Base-by-base conservation (phyloP, 2,888 invertebrate genomes). In the Cryptocheilus praepositus region DNA sequence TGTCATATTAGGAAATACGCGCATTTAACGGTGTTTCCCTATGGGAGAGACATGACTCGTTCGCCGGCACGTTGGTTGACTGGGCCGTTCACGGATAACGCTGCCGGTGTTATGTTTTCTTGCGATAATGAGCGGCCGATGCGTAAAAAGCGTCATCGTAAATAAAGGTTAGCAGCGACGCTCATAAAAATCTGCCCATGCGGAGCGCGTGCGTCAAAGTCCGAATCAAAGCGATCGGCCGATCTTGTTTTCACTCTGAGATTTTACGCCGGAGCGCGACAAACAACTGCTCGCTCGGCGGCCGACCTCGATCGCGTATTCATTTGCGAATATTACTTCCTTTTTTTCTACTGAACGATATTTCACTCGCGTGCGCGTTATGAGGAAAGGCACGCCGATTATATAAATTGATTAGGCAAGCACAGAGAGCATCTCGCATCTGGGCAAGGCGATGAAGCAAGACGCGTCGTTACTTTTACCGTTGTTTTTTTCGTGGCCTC, bases 1-100 rank as follows among this genome's bases (percentile, higher is more conserved):
- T 86, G 86, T 86, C 87, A 88, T 85, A 88, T 88, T 87, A 88
- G 86, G 85, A 86, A 85, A 85, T 85, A 83, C 82, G 76, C 81
- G 74, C 79, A 80, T 82, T 87, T 87, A 88, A 87, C 88, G 88
- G 86, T 85, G 77, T 77, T 78, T 79, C 70, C 73, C 71, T 65
- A 68, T 61, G 68, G 71, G 36, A 1, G 36, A 11, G 11, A 2
- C 36, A 11, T 1, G 36, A 36, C 7, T 36, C 36, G 36, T 7
- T 36, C 13, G 36, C 1, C 36, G 36, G 13, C 36, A 7, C 36
- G 36, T 36, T 11, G 13, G 11, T 36, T 4, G 36, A 1, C 8
- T 11, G 11, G 13, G 36, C 8, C 51, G 43, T 43, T 22, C n/a
- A 46, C 64, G n/a, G 59, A 54, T 49, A 28, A 11, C 51, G 44